Evolutionary conservation across 2,797 vertebrate species (phyloP), one percentile per base, ranked within the genome.

Genomic region (Catostomus latipinnis): DNA sequence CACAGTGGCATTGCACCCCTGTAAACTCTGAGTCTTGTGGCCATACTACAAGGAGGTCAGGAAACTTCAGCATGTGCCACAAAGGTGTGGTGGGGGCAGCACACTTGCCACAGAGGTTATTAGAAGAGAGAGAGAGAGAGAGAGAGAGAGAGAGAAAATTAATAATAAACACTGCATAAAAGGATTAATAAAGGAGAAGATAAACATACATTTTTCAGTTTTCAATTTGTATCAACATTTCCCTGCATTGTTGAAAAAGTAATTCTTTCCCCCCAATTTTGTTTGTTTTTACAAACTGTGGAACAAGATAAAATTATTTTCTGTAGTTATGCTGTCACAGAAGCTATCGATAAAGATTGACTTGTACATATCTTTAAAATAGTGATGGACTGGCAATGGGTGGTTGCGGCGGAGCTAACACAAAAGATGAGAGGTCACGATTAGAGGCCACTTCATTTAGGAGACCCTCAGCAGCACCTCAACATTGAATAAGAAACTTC

Each of bases 41-140:
- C 85, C 87, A 88, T 89, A 86, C 88, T 87, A 87, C 84, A 87
- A 84, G 18, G 78, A 84, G 69, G 76, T 71, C 65, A 76, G 84
- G 75, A 88, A 76, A 83, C 49, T 46, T 58, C 81, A n/a, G 70
- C 71, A 74, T 78, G 74, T 56, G 67, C 77, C 85, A 83, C 81
- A 84, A 54, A 60, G 67, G 70, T 11, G 48, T 46, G 73, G 65
- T 71, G 57, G 22, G 46, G 71, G 49, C 13, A 18, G 12, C 45
- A 61, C 22, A 71, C 34, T 34, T 22, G 63, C 48, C 48, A 75
- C 57, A 74, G 43, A 71, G 57, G 70, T 76, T 62, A 70, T n/a
- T 60, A 71, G 54, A 4, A 75, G 50, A 67, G 43, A 74, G 16
- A 82, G 63, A 34, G 34, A 34, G 34, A 34, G 34, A 34, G 34